Evolutionary conservation across 2,113 vertebrate species (phyloP), one percentile per base, ranked within the genome.

Genomic region (Protobothrops mucrosquamatus): DNA sequence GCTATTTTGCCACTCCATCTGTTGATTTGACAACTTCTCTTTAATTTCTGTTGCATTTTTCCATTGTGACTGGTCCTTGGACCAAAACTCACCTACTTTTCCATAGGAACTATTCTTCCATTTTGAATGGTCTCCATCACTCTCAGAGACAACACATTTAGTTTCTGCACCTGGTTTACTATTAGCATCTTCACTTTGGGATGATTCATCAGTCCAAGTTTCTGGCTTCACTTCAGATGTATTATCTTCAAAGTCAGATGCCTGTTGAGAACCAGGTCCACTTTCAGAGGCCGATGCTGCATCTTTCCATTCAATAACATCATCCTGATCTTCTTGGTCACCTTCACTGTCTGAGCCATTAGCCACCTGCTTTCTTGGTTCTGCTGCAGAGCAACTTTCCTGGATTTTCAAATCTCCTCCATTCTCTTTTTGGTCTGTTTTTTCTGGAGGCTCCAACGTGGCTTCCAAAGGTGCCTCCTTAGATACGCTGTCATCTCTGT

Each of bases 21-120:
- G 97, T 94, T 97, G 97, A 95, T 57, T 98, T 91, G 97, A 95
- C 95, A 98, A 97, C 95, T 96, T 97, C 96, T 98, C 98, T 64
- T 97, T 97, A 3, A 97, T 97, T 94, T 97, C 97, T 0, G 97
- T 94, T 57, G 97, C 4, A 1, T 97, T 98, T 91, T 98, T 97
- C 97, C 98, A 98, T 7, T 98, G 97, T 0, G 98, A 96, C 96
- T 98, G 97, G 97, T 98, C 98, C 98, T 98, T 98, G 56, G 98
- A 96, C 98, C 98, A 98, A 96, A 98, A 95, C 92, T 98, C 98
- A 94, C 97, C 97, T 64, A 98, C 97, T 97, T 98, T 98, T 97
- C 98, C 98, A 97, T 97, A 98, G 96, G 97, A 98, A 97, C 98
- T 98, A 96, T 97, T 98, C 97, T 98, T 98, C 97, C 97, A 98